Evolutionary conservation across 1,140 invertebrate species (phyloP).

Genomic region (Orchesella cincta): DNA sequence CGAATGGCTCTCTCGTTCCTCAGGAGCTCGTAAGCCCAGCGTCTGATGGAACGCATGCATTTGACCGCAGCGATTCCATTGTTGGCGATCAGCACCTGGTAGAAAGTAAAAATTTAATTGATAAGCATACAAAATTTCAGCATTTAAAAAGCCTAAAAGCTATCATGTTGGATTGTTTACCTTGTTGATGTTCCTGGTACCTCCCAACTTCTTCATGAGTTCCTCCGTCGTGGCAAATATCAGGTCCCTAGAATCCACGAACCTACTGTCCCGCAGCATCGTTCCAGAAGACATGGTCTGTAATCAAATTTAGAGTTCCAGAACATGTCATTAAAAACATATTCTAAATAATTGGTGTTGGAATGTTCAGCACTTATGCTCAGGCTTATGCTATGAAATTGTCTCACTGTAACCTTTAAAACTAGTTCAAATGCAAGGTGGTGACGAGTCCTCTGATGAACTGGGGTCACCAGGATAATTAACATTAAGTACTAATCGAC

Average conservation of each 20-base stretch:
- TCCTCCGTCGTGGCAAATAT: conserved; percentile 95
- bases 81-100: conserved; percentile 93
- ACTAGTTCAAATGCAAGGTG: no score
- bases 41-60: conserved; percentile 95
- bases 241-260: conserved; percentile 77
- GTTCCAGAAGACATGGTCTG: conserved; percentile 90
- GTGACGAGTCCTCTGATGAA: no score
- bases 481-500: no score
- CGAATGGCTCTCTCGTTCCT: conserved; percentile 93
- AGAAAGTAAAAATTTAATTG: conserved; percentile 49
- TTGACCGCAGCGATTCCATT: conserved; percentile 99
- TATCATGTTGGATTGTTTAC: background rate
- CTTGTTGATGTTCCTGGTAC: conserved; percentile 87
- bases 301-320: no score
- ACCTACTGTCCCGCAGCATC: conserved; percentile 67
- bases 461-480: no score
- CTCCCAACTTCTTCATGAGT: conserved; percentile 87
- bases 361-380: no score
- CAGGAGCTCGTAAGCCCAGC: conserved; percentile 99
- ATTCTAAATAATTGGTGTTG: no score
- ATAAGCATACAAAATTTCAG: background rate
- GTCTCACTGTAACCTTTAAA: no score
- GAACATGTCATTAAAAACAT: no score
- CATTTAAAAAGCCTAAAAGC: background rate
- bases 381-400: no score